Evolutionary conservation across 2,888 invertebrate genomes (phyloP), one percentile per base, ranked within the genome.

Genomic region (Aradus depressus): DNA sequence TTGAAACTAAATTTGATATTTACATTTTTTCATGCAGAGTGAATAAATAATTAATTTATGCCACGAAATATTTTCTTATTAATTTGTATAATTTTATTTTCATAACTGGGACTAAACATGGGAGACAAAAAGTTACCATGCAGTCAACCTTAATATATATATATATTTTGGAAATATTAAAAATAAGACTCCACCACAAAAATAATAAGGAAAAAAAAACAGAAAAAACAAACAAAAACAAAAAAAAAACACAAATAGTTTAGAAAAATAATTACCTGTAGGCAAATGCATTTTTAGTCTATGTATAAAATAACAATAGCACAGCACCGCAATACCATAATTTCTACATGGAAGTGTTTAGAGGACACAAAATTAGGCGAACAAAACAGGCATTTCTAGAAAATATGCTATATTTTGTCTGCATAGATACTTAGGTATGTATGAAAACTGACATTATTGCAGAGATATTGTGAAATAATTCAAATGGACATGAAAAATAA

Each of bases 231-330:
- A 14, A n/a, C 16, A 19, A 14, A 8, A 42, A 42, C 19, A 32
- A 44, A 44, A 45, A 31, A 38, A 26, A 47, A 25, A 47, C 14
- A 47, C 25, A 42, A 35, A 47, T 38, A 26, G 37, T 47, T 47
- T 19, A 47, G 47, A 23, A 47, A 44, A 47, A n/a, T n/a, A n/a
- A n/a, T n/a, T 47, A 47, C 47, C 47, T 47, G 35, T 47, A 54
- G 51, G 54, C 54, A 49, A 52, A 54, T 54, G 54, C 54, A 54
- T 52, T 54, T n/a, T 54, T 52, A 54, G 54, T 54, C 54, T 54
- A 54, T 51, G 45, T 42, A 54, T n/a, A n/a, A n/a, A n/a, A n/a
- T n/a, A 44, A 26, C 37, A 47, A 35, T 47, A 47, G 47, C 47
- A 47, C 38, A 47, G 47, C 47, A 47, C 47, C 47, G 28, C 37